Base-by-base conservation (phyloP, 2,888 invertebrate genomes). In the Aleiodes alternator region DNA sequence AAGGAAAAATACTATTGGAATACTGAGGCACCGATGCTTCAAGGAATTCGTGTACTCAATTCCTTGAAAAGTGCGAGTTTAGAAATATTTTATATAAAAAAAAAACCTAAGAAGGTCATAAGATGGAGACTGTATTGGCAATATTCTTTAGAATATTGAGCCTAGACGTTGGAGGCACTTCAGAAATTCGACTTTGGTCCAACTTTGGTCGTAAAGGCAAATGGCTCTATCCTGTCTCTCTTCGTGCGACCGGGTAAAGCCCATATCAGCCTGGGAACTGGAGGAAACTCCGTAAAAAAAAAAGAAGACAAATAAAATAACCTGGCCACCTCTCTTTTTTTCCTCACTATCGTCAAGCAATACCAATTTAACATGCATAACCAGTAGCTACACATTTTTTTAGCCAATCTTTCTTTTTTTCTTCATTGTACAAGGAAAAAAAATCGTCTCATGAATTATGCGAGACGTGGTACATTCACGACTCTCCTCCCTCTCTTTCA, bases 201-300 rank as follows among this genome's bases (percentile, higher is more conserved):
- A 79, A 79, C 79, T 78, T 79, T 75, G 12, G 70, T 76, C 78
- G 76, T 79, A 79, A 78, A 76, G 76, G 73, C 53, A 74, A 79
- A 78, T 78, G 75, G 75, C 5, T 61, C 71, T 73, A 43, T 29
- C 72, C 56, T 53, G 70, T 61, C 3, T 74, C 38, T 68, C 57
- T 75, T 48, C 61, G 53, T 73, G 76, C 23, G 43, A 38, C 51
- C 48, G 55, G 55, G 55, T 53, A 56, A 57, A 56, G 56, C 69
- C 71, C 53, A 57, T 68, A 72, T 68, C 48, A 12, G 57, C 50
- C 31, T 31, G 14, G 31, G 53, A 56, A 70, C 43, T 31, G 70
- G 8, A 8, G 29, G 8, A n/a, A 34, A 38, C 53, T 31, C 48
- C 14, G 16, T 4, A 23, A 29, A n/a, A 23, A 29, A n/a, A 55